phyloP scores from a whole-genome alignment of 2,888 invertebrate genomes.

The Chrysotoxum bicinctum region DNA sequence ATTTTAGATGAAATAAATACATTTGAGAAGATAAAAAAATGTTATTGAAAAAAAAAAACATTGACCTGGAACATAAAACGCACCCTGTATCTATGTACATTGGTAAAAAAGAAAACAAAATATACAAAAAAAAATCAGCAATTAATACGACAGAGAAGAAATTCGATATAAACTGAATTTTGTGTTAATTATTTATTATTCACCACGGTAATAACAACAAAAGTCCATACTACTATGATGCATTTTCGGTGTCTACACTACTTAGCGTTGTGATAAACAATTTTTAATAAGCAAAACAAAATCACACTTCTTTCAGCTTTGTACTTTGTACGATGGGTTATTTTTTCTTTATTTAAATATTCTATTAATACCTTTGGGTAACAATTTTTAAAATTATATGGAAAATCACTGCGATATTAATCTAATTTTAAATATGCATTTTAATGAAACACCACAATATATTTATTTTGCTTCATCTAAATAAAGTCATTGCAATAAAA shows the following conservation, averaged over 20 bases:
- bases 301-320: neutral
- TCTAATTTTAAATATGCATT: neutral
- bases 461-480: neutral
- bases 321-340: neutral
- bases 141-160: neutral
- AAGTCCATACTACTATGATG: neutral
- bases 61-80: too few species aligned
- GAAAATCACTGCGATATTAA: neutral
- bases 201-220: neutral
- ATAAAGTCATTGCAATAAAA: slow-evolving; percentile 4
- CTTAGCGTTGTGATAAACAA: neutral
- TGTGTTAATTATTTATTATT: neutral
- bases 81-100: too few species aligned
- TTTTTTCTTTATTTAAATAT: neutral
- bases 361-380: neutral
- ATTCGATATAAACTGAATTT: neutral
- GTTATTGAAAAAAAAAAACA: too few species aligned
- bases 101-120: neutral
- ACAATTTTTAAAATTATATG: neutral
- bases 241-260: neutral
- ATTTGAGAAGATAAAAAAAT: too few species aligned
- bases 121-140: neutral
- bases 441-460: neutral
- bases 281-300: neutral
- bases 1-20: too few species aligned